A percentile compares a stretch with the other conserved stretches of the same genome.
Evolutionary conservation across 2,113 vertebrate species (phyloP).

Genomic region (Tetraodon nigroviridis): DNA sequence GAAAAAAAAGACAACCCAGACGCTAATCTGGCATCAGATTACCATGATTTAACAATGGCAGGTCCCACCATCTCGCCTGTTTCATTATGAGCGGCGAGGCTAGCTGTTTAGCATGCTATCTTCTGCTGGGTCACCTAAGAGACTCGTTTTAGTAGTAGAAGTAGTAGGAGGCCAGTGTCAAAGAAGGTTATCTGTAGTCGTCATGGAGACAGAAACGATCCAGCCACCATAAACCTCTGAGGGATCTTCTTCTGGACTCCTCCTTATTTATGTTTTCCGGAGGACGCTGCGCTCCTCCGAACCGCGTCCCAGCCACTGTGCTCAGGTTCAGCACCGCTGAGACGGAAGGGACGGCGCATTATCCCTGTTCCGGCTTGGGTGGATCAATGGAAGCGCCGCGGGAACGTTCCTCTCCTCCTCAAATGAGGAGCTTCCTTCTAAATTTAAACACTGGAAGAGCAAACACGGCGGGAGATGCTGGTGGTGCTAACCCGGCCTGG

Average conservation of each 20-base stretch:
- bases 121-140: too few relatives aligned
- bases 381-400: constrained; percentile 27
- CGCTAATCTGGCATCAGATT: too few relatives aligned
- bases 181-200: background rate
- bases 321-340: constrained; percentile 28
- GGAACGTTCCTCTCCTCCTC: background rate
- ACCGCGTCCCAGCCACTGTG: constrained; percentile 22
- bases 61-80: too few relatives aligned
- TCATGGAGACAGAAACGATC: background rate
- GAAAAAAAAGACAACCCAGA: too few relatives aligned
- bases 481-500: background rate
- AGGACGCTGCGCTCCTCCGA: background rate
- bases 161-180: background rate
- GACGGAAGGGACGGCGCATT: constrained; percentile 24
- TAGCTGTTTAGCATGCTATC: too few relatives aligned
- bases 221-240: background rate
- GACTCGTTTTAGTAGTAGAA: too few relatives aligned
- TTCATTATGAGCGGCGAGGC: too few relatives aligned
- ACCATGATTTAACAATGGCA: too few relatives aligned
- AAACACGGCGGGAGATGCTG: background rate
- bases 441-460: background rate
- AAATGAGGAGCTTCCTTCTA: constrained; percentile 14
- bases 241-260: constrained; percentile 7
- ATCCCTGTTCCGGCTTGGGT: constrained; percentile 16
- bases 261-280: constrained; percentile 28